Evolutionary conservation across 2,113 vertebrate species (phyloP), one percentile per base, ranked within the genome.

Genomic region (Upupa epops): DNA sequence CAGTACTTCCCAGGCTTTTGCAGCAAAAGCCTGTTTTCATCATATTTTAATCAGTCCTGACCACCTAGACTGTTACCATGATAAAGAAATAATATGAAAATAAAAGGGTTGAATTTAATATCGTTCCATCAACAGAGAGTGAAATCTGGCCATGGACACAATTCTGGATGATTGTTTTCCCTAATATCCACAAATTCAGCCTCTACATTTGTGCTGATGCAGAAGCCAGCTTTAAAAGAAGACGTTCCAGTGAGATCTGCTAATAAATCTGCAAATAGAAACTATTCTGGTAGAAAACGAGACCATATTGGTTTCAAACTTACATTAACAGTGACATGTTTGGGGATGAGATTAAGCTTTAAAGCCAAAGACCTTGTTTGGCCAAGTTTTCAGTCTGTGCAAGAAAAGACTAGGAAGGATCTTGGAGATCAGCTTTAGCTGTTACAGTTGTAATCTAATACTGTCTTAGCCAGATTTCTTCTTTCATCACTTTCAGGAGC

Each of bases 401-500:
- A 89, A 59, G 28, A 48, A 84, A 31, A 52, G 16, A 76, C 46
- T 63, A 42, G 48, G 68, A 87, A 84, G 59, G 63, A 89, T 42
- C 59, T 63, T 73, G 55, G 84, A 89, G 60, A 86, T 61, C 55
- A 63, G 64, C 81, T 89, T 89, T 94, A 87, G 83, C 64, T 93
- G 80, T 74, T 85, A 28, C 16, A 81, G 55, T 80, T 89, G 95
- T 79, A 94, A 95, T 94, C 37, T 77, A 90, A 88, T 83, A 86
- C 52, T 92, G 28, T 90, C 63, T 88, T 76, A 89, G 89, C 58
- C 84, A 94, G 92, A 93, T 92, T 95, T 94, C 70, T 68, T 81
- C 92, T 93, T 96, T 94, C 90, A 89, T 94, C 94, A 82, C 96
- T 93, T 87, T 78, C 75, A 55, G 86, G 69, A 95, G 78, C 83